Evolutionary conservation across 2,888 invertebrate species (phyloP).

Genomic region (Tubulanus polymorphus): DNA sequence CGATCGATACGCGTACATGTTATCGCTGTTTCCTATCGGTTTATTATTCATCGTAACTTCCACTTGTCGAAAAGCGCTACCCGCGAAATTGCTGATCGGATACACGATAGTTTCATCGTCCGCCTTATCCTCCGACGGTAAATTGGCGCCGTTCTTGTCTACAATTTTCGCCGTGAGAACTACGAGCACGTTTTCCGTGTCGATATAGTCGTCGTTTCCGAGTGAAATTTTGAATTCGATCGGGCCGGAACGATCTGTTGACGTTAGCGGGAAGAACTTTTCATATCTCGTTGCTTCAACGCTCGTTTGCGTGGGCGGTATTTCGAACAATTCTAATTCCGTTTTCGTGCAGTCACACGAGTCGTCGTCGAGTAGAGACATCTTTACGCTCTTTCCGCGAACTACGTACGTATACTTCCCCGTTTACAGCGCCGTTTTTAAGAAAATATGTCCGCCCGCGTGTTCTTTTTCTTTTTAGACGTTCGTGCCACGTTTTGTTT

Average conservation of each 20-base stretch:
- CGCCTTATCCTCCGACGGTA: slow-evolving; percentile 6
- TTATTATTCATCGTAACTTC: slow-evolving; percentile 17
- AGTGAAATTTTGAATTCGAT: slow-evolving; percentile 18
- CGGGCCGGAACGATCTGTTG: slow-evolving; percentile 3
- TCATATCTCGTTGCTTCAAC: background rate
- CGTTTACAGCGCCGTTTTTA: background rate
- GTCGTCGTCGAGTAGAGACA: background rate
- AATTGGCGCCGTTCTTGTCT: slow-evolving; percentile 9
- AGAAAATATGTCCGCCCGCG: background rate
- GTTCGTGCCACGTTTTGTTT: no score
- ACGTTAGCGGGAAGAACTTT: background rate
- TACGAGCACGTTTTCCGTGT: slow-evolving; percentile 15
- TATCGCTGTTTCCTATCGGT: slow-evolving; percentile 10
- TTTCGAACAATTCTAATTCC: background rate
- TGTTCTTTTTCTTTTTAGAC: background rate
- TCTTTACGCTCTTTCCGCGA: background rate
- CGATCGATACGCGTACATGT: slow-evolving; percentile 19
- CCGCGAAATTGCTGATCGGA: slow-evolving; percentile 16
- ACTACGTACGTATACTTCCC: background rate
- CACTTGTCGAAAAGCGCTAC: slow-evolving; percentile 15
- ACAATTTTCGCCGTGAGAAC: slow-evolving; percentile 16
- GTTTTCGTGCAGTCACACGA: background rate
- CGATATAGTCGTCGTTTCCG: slow-evolving; percentile 15
- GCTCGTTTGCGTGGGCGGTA: background rate
- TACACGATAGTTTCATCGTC: background rate